Base-by-base conservation (phyloP, 2,797 vertebrate genomes). In the Bufotes viridis region DNA sequence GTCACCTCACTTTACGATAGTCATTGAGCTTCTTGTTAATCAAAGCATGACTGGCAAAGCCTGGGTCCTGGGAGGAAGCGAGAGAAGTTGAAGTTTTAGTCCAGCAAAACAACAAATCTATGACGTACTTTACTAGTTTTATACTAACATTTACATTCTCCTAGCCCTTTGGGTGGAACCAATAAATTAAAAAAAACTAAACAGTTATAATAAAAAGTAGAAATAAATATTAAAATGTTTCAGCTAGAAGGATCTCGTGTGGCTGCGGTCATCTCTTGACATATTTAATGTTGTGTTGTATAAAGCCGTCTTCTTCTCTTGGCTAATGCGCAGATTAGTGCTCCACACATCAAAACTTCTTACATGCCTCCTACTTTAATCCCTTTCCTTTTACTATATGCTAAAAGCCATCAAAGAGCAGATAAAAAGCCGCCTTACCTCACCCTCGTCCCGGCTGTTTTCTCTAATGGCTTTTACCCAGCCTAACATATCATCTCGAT, bases 1-100 rank as follows among this genome's bases (percentile, higher is more conserved):
- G 1, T 29, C 87, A 96, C 98, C 97, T 98, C 91, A 99, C 97
- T 94, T 99, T 99, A 80, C 97, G 96, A 95, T 99, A 99, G 92
- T 99, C 97, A 51, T 99, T 99, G 91, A 99, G 95, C 92, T 98
- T 99, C 95, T 99, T 99, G 92, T 93, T 99, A 94, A 99, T 99
- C 92, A 99, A 97, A 42, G 97, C 97, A 94, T 99, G 98, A 91
- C 97, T 95, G 94, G 97, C 97, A 93, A 97, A 96, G 90, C 97
- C 96, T 13, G 98, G 94, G 93, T 99, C 98, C 98, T 99, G 92
- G 88, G 90, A 26, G 22, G 22, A 61, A 76, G 80, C 1, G 57
- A 58, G 80, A 34, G 20, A 72, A 72, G 13, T 22, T 42, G 72
- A 51, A n/a, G 12, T 12, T 4, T 55, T 53, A 55, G 13, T 55